Percentiles rank a stretch among this genome's conserved stretches.
phyloP scores from a whole-genome alignment of 64 coral and sea anemone genomes.

The Pocillopora verrucosa region DNA sequence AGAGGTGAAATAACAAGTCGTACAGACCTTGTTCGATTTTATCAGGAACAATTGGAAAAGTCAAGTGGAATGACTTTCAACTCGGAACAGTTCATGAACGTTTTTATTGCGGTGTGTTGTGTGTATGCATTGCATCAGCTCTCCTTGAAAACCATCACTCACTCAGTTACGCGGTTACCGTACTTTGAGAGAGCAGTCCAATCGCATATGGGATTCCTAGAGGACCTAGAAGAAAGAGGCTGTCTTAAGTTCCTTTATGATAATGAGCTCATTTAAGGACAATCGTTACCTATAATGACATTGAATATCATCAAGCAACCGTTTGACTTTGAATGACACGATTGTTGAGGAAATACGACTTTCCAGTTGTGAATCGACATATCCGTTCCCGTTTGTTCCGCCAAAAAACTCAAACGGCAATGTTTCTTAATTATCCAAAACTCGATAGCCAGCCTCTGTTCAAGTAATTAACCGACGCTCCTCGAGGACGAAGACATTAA shows the following conservation, averaged over 20 bases:
- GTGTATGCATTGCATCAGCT: conserved; percentile 28
- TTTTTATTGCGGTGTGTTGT: conserved; percentile 11
- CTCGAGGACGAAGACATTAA: too few relatives aligned
- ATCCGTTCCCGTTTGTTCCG: too few relatives aligned
- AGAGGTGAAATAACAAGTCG: neutral
- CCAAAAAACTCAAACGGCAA: too few relatives aligned
- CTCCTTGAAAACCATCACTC: conserved; percentile 21
- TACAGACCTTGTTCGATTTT: conserved; percentile 15
- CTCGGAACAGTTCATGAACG: conserved; percentile 8
- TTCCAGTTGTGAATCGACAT: too few relatives aligned
- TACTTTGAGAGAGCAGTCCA: conserved; percentile 27
- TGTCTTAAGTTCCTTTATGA: neutral
- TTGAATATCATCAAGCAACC: too few relatives aligned
- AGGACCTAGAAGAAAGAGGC: neutral
- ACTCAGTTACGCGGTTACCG: conserved; percentile 21
- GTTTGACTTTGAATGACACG: too few relatives aligned
- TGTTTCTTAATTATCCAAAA: too few relatives aligned
- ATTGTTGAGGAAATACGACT: too few relatives aligned
- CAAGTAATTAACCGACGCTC: too few relatives aligned
- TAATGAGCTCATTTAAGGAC: neutral
- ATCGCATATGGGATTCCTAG: conserved; percentile 34
- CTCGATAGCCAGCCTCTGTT: too few relatives aligned
- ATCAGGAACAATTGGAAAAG: conserved; percentile 22
- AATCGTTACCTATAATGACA: too few relatives aligned
- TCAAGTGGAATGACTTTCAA: conserved; percentile 22